Conservation (phyloP, 2,113 vertebrate species). For the Tricholaema leucomelas region DNA sequence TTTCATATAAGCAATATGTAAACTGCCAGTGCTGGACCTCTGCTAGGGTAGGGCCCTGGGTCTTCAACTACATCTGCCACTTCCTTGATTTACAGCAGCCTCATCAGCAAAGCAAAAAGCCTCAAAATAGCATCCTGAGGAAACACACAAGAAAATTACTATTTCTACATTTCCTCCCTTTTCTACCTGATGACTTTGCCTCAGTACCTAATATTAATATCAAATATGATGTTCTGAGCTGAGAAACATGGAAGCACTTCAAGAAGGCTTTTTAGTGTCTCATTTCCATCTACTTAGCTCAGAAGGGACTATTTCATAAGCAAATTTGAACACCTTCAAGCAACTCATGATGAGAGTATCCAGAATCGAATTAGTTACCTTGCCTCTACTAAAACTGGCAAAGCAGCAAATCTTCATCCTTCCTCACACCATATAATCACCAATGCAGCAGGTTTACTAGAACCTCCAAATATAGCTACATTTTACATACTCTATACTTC, state of each 20-base stretch:
- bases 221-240: constrained; percentile 53
- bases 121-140: constrained; percentile 59
- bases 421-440: neutral
- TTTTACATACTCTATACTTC: neutral
- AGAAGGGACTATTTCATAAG: constrained; percentile 57
- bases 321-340: constrained; percentile 56
- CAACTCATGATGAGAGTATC: constrained; percentile 54
- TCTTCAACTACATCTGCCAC: constrained; percentile 67
- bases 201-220: constrained; percentile 65
- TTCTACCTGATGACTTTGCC: constrained; percentile 65
- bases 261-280: constrained; percentile 57
- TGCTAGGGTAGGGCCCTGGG: constrained; percentile 61
- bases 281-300: constrained; percentile 57
- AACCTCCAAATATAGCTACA: constrained; percentile 13
- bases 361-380: constrained; percentile 53
- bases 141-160: constrained; percentile 57
- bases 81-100: constrained; percentile 53
- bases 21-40: constrained; percentile 48
- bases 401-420: neutral
- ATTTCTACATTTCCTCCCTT: constrained; percentile 34
- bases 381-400: constrained; percentile 35
- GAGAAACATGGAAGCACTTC: constrained; percentile 46
- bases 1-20: constrained; percentile 61
- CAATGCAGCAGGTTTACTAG: neutral
- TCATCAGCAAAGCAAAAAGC: constrained; percentile 54